These are phyloP conservation scores for Cryptoprocta ferox DNA, from an alignment of 2,797 vertebrate genomes.

Conservation along the genomic window DNA sequence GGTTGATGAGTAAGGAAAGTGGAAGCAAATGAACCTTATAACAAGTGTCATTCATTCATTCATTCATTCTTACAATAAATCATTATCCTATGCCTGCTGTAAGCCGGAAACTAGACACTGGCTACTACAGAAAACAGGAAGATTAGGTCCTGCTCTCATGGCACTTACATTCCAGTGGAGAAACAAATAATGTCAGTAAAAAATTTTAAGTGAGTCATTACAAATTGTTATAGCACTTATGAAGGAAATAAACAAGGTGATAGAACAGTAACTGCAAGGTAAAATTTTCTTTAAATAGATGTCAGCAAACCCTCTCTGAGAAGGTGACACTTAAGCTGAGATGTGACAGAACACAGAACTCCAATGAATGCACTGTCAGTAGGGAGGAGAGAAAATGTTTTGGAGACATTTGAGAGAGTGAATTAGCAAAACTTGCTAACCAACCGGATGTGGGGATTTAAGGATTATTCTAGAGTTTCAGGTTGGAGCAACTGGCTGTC, in stretches of 20 bases:
- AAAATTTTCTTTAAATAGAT: conserved; percentile 2
- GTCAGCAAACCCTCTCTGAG: conserved; percentile 10
- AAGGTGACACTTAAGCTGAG: conserved; percentile 28
- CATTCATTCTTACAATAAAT: not conserved
- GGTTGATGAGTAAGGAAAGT: not conserved
- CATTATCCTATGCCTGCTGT: not conserved
- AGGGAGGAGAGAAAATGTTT: conserved; percentile 29
- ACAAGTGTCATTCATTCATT: not conserved
- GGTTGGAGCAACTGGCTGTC: conserved; percentile 55
- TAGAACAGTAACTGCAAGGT: not conserved
- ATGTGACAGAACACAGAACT: conserved; percentile 29
- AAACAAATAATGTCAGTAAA: not conserved
- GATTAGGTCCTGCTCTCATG: not conserved
- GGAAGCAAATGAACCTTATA: not conserved
- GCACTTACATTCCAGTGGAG: not conserved
- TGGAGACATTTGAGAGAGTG: not conserved
- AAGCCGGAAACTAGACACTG: not conserved
- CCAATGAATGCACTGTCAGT: not conserved
- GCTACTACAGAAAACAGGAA: not conserved
- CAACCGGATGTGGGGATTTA: conserved; percentile 73
- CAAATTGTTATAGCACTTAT: not conserved
- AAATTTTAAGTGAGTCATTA: not conserved
- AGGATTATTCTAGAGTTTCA: conserved; percentile 74
- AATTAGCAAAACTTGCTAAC: conserved; percentile 34
- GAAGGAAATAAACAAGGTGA: not conserved